Evolutionary conservation across 2,888 invertebrate genomes (phyloP).

Genomic region (Ptychoptera albimana): DNA sequence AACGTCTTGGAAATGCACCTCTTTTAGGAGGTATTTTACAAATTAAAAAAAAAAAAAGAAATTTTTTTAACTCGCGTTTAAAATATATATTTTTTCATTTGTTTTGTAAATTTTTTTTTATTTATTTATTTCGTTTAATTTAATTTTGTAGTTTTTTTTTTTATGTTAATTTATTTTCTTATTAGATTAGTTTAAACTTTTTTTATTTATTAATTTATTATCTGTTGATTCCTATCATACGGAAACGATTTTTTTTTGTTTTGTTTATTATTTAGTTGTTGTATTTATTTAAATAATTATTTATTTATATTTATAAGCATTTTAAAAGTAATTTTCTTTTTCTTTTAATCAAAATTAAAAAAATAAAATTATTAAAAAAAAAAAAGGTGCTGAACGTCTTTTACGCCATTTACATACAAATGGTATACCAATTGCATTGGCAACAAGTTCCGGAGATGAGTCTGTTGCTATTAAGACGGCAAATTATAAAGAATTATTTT

Average conservation of each 20-base stretch:
- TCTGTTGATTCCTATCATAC: background rate
- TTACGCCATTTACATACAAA: conserved; percentile 57
- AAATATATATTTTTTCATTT: background rate
- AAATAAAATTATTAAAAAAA: no score
- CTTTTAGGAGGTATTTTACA: conserved; percentile 58
- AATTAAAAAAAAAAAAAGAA: conserved; percentile 7
- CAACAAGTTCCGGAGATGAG: conserved; percentile 65
- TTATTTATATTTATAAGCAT: background rate
- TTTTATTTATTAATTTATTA: background rate
- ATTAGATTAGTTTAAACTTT: background rate
- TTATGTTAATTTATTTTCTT: background rate
- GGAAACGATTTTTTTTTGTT: background rate
- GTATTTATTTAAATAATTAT: background rate
- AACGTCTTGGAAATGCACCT: conserved; percentile 41
- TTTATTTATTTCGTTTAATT: background rate
- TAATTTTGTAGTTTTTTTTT: conserved; percentile 3
- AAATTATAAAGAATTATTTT: conserved; percentile 46
- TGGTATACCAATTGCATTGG: conserved; percentile 69
- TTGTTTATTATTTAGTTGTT: conserved; percentile 1
- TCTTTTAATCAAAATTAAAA: no score
- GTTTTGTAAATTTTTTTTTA: conserved; percentile 6
- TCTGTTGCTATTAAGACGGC: conserved; percentile 55
- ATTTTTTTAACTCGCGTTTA: background rate
- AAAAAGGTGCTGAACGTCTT: conserved; percentile 58
- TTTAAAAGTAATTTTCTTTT: background rate